phyloP scores from a whole-genome alignment of 2,888 invertebrate genomes.

The Melinopterus prodromus region DNA sequence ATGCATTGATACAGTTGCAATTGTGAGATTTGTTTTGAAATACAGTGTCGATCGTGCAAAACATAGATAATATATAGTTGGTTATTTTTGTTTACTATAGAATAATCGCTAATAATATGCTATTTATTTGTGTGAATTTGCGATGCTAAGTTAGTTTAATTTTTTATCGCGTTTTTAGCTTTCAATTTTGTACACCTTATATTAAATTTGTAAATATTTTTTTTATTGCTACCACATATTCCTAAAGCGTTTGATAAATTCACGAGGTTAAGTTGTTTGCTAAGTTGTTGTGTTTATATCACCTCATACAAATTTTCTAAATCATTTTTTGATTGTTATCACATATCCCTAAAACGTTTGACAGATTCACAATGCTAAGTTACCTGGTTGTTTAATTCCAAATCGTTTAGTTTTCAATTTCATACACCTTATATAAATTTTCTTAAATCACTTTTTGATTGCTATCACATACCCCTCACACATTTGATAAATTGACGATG shows the following conservation, averaged over 20 bases:
- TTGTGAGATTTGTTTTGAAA: no score
- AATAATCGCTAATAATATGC: no score
- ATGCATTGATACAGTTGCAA: no score
- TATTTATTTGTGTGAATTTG: no score
- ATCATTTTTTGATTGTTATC: not conserved
- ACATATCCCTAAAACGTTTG: not conserved
- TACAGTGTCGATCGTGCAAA: no score
- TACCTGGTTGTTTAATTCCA: not conserved
- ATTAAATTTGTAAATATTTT: not conserved
- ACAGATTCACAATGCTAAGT: not conserved
- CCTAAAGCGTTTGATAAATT: not conserved
- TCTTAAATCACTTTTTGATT: not conserved
- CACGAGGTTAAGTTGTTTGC: not conserved
- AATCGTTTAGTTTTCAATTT: not conserved
- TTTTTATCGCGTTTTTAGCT: not conserved
- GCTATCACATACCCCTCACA: not conserved
- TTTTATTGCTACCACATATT: not conserved
- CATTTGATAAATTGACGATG: not conserved
- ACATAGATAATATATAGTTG: no score
- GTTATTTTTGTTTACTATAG: no score
- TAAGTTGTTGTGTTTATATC: not conserved
- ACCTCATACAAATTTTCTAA: not conserved
- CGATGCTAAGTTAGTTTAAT: not conserved
- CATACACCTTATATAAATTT: not conserved
- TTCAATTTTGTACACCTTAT: no score